Evolutionary conservation across 2,113 vertebrate species (phyloP), one percentile per base, ranked within the genome.

Genomic region (Calcarius ornatus): DNA sequence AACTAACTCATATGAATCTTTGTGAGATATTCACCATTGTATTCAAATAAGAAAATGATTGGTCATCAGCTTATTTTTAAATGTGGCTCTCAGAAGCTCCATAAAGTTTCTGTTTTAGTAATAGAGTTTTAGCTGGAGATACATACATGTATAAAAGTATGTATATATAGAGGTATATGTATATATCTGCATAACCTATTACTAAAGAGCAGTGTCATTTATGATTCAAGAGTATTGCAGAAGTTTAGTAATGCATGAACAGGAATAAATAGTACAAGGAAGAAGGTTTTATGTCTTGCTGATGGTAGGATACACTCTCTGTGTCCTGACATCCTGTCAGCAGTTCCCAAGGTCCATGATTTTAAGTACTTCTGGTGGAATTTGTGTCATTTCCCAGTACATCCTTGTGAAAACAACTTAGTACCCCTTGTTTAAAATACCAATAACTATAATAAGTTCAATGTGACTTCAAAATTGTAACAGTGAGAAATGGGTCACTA

Each of bases 351-450:
- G 59, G 77, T 86, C 60, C 43, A 51, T 90, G 77, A 94, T 86
- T 54, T 80, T 94, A 83, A 88, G 30, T 84, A 72, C 47, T 65
- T 66, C 33, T 51, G 38, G 48, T 87, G 95, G 66, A 88, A 77
- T 93, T 93, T 94, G 64, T 35, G 2, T 77, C 48, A 22, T 83
- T 33, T 96, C 48, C 76, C 79, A 81, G 47, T 50, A 60, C 61
- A 42, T 93, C 73, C 50, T 86, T 95, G 63, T 30, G 82, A 95
- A 82, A 97, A 51, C 92, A 94, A 91, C 12, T 28, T 88, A 76
- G 50, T 88, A 63, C 23, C 59, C 33, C 68, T 92, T 95, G 77
- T 88, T 89, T 79, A 11, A 64, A 72, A 80, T 92, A 50, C 81
- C 51, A 87, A 27, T 76, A 89, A 76, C 73, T 95, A 37, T 47